Base-by-base conservation (phyloP, 2,888 invertebrate genomes). In the Drosophila mayaguana region DNA sequence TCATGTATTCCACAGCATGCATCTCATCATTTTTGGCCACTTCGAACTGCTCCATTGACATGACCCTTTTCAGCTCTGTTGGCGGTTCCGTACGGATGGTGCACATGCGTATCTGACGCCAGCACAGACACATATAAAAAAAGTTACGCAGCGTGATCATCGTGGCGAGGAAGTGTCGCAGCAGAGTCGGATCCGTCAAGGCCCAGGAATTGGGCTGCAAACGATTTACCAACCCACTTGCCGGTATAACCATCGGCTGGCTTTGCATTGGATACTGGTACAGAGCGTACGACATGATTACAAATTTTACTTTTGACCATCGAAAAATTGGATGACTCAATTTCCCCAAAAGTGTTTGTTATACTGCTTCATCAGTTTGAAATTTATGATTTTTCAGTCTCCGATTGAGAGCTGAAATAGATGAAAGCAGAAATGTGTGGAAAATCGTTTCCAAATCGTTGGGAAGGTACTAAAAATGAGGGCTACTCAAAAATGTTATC, bases 221-320 rank as follows among this genome's bases (percentile, higher is more conserved):
- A 0, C 7, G 2, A 2, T 46, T 1, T 0, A 69, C 72, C 0
- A 78, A 76, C 0, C 59, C 63, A 0, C 46, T 8, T 5, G 2
- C 1, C 18, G 45, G 48, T 5, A 74, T 25, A 2, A 45, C 32
- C 16, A 70, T 25, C 0, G 66, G 69, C 42, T 75, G 67, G 25
- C 63, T 67, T 18, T 80, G 83, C 67, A 82, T 70, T 2, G 80
- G 80, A 34, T 80, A 64, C 63, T 79, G 83, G 22, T 80, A 64
- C 1, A 80, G 42, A 5, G 81, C 43, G 45, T 75, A 63, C 1
- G 32, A 46, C 22, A 48, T 61, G 22, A 32, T 45, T 12, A 12
- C 12, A 20, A 40, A 38, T 34, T 34, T 22, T 22, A 34, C 28
- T 8, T 5, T 32, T 18, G 16, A 8, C 3, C 11, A 34, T 5